Conservation (phyloP, 2,113 vertebrate genomes). For the Myrmophylax atrothorax region DNA sequence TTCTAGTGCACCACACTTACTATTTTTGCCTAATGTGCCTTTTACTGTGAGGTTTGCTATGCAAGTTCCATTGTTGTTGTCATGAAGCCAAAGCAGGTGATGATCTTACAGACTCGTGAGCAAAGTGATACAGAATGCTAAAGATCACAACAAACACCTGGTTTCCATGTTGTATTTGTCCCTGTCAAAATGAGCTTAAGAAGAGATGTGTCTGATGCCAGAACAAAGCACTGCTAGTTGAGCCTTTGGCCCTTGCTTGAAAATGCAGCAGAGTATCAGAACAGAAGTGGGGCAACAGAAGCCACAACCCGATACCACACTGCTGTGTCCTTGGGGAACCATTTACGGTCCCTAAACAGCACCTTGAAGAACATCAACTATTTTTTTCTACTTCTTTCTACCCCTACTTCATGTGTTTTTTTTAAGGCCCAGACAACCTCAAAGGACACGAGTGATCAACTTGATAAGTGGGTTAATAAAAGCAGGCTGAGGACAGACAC, state of each 20-base stretch:
- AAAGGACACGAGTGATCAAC: not conserved
- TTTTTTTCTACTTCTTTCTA: not conserved
- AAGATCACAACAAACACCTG: not conserved
- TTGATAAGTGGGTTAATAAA: not conserved
- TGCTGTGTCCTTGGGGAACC: not conserved
- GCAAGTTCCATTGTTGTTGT: not conserved
- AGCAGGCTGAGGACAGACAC: not conserved
- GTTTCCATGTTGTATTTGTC: not conserved
- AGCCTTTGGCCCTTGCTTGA: not conserved
- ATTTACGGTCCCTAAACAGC: not conserved
- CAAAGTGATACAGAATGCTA: not conserved
- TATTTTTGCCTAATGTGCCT: not conserved
- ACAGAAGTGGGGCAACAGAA: rapidly evolving
- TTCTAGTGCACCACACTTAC: not conserved
- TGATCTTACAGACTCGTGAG: not conserved
- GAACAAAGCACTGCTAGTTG: not conserved
- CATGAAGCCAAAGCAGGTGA: not conserved
- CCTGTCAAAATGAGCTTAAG: not conserved
- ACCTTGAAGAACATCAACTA: not conserved
- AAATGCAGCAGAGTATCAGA: not conserved
- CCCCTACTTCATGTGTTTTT: not conserved
- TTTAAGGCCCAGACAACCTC: not conserved
- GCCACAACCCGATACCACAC: not conserved
- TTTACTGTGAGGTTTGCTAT: not conserved
- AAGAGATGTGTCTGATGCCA: not conserved